Base-by-base conservation (phyloP, 1,140 invertebrate genomes). In the Sitobion miscanthi region DNA sequence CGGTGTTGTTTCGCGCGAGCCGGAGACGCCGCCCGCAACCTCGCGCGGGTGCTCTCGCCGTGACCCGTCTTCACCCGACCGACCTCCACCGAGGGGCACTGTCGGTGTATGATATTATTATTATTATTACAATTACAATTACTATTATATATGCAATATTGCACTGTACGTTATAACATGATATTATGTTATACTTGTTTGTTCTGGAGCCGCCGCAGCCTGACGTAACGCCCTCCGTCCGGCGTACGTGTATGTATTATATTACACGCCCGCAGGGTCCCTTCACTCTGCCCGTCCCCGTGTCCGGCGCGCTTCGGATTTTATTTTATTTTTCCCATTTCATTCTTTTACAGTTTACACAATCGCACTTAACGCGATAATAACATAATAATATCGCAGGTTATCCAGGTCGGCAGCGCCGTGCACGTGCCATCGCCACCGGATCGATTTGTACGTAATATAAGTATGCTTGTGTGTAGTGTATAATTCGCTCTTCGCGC, bases 361-460 rank as follows among this genome's bases (percentile, higher is more conserved):
- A 54, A 89, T 89, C 49, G 47, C 49, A 30, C 47, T 49, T n/a
- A 42, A 30, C 45, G 30, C 20, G 45, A 49, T 52, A 88, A 88
- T 52, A 52, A 86, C n/a, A 87, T 47, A 52, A 88, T 49, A 88
- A 35, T 30, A 52, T 52, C 86, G 30, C 47, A 17, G 49, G 47
- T 88, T 88, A 89, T 89, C 49, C 49, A 52, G 87, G 87, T 89
- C 87, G 42, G n/a, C n/a, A 5, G 20, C n/a, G 49, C 49, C 87
- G 49, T 89, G 87, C 87, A 54, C 87, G 87, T 89, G 87, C 87
- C 87, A 49, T 89, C 35, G 49, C 49, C 87, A 25, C 47, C 87
- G 87, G 87, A 54, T 52, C 49, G 49, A 54, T 23, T 47, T 47
- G 23, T 45, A 11, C 45, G 3, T 85, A 42, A 42, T 85, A 85